These are phyloP conservation scores for Acipenser transmontanus DNA, from an alignment of 2,797 vertebrate species.

Conservation along the genomic window DNA sequence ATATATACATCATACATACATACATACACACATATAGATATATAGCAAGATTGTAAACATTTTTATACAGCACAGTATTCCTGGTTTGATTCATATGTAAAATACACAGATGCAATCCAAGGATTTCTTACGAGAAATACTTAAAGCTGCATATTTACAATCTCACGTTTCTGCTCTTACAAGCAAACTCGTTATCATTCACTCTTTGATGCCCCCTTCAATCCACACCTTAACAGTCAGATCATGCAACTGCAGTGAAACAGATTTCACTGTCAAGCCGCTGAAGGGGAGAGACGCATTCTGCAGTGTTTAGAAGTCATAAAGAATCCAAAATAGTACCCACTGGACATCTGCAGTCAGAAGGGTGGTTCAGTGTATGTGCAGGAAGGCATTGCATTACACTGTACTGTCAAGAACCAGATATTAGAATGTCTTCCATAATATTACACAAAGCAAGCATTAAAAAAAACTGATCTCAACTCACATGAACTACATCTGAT, in stretches of 20 bases:
- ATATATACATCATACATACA: slow-evolving; percentile 22
- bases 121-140: background rate
- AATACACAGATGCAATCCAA: no score
- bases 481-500: no score
- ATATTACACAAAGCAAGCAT: no score
- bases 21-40: no score
- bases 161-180: background rate
- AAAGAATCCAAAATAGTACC: slow-evolving; percentile 44
- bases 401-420: no score
- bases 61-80: background rate
- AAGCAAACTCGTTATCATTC: background rate
- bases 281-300: slow-evolving; percentile 28
- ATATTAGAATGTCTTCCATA: no score
- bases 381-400: slow-evolving; percentile 6
- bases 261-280: slow-evolving; percentile 34
- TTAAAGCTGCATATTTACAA: background rate
- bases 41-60: no score
- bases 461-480: no score
- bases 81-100: background rate
- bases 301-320: slow-evolving; percentile 10
- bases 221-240: slow-evolving; percentile 31
- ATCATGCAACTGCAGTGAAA: slow-evolving; percentile 32
- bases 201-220: background rate
- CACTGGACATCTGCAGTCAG: slow-evolving; percentile 29
- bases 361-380: slow-evolving; percentile 29